A percentile compares a stretch with the other conserved stretches of the same genome.
Evolutionary conservation across 2,113 vertebrate genomes (phyloP).

Genomic region (Macrotis lagotis): DNA sequence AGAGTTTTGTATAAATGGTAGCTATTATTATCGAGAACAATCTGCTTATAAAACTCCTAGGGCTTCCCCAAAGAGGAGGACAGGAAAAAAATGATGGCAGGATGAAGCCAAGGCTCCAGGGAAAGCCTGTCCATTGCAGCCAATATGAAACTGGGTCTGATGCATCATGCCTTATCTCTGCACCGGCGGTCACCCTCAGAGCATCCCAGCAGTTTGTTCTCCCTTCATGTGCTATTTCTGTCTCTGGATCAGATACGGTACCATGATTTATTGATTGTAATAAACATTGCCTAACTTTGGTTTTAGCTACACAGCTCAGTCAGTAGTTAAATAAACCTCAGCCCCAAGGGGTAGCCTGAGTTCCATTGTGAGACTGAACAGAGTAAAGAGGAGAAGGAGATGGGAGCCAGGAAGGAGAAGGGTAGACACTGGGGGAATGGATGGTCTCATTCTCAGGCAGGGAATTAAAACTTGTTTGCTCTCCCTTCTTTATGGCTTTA

Average conservation of each 20-base stretch:
- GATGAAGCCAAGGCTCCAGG: not conserved
- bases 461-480: not conserved
- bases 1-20: not conserved
- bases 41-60: not conserved
- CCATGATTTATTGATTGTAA: conserved; percentile 67
- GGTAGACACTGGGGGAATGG: not conserved
- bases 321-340: conserved; percentile 52
- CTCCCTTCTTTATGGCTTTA: not conserved
- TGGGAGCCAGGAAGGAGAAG: not conserved
- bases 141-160: not conserved
- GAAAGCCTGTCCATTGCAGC: not conserved
- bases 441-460: not conserved
- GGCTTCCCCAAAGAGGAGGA: not conserved
- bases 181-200: not conserved
- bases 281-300: conserved; percentile 49
- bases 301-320: conserved; percentile 40
- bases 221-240: not conserved
- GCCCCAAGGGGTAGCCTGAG: not conserved
- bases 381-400: not conserved
- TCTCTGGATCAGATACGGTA: conserved; percentile 58
- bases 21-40: not conserved
- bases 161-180: not conserved
- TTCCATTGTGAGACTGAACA: rapidly evolving
- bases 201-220: not conserved
- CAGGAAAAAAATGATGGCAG: not conserved